phyloP scores from a whole-genome alignment of 2,113 vertebrate genomes.

The Poeciliopsis prolifica region DNA sequence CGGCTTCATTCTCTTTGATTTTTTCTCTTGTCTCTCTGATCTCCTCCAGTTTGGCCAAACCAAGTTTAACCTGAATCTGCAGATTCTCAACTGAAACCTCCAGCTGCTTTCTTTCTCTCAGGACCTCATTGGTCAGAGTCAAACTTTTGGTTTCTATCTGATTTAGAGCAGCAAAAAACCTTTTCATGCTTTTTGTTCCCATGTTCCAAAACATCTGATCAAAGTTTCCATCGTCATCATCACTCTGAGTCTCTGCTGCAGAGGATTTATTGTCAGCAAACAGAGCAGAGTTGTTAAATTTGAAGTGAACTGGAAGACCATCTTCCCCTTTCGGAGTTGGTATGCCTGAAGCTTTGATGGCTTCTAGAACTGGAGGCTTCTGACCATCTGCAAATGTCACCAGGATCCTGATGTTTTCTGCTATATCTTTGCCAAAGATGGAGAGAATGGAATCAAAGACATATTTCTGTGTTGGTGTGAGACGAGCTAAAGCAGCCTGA shows the following conservation, averaged over 20 bases:
- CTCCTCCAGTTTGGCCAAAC: constrained; percentile 42
- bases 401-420: constrained; percentile 29
- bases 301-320: constrained; percentile 53
- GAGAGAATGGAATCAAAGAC: constrained; percentile 62
- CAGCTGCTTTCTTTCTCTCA: constrained; percentile 42
- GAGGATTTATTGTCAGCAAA: constrained; percentile 26
- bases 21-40: constrained; percentile 15
- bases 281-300: constrained; percentile 68
- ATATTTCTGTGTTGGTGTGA: constrained; percentile 53
- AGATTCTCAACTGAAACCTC: constrained; percentile 41
- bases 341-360: constrained; percentile 33
- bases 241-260: neutral
- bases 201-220: constrained; percentile 55
- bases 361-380: constrained; percentile 51
- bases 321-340: constrained; percentile 44
- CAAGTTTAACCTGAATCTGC: constrained; percentile 12
- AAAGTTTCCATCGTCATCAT: constrained; percentile 8
- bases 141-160: constrained; percentile 37
- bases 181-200: constrained; percentile 39
- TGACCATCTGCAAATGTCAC: constrained; percentile 65
- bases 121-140: constrained; percentile 21
- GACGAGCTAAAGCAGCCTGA: constrained; percentile 26
- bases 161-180: constrained; percentile 30
- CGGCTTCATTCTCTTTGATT: constrained; percentile 21
- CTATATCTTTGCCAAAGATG: constrained; percentile 68